phyloP scores from a whole-genome alignment of 30 jellyfish, hydroid and myxozoan genomes.

The Hydractinia symbiolongicarpus region DNA sequence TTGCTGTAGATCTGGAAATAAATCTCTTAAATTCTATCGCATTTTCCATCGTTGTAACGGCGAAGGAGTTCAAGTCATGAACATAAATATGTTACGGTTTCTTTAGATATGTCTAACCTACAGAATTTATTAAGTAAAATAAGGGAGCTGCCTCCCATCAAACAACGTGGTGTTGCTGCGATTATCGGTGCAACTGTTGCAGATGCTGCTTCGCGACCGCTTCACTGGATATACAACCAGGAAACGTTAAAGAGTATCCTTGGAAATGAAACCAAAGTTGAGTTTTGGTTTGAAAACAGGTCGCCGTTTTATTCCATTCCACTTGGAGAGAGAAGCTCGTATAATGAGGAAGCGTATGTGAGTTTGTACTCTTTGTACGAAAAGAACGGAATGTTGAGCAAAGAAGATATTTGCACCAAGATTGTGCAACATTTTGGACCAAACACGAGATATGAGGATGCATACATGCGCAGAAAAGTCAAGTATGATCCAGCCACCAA shows the following conservation, averaged over 20 bases:
- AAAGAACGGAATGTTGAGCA: constrained; percentile 8
- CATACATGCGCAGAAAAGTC: constrained; percentile 7
- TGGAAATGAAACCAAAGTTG: constrained; percentile 24
- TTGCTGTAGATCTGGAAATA: too few species aligned
- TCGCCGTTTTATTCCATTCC: constrained; percentile 26
- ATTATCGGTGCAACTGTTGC: constrained; percentile 40
- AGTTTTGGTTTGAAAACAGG: constrained; percentile 28
- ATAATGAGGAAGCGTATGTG: constrained; percentile 23
- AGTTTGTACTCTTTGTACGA: not conserved
- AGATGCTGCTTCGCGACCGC: constrained; percentile 41
- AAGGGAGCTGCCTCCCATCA: constrained; percentile 17
- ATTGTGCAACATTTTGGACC: constrained; percentile 18
- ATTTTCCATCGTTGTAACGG: too few species aligned
- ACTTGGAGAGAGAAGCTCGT: constrained; percentile 24
- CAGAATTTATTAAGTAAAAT: not conserved
- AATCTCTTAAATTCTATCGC: too few species aligned
- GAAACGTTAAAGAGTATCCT: constrained; percentile 12
- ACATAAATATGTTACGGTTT: too few species aligned
- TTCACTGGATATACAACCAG: constrained; percentile 37
- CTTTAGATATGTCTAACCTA: not conserved
- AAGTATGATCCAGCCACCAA: not conserved
- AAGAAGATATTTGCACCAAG: constrained; percentile 10
- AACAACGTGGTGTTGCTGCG: constrained; percentile 32
- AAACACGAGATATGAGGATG: constrained; percentile 20
- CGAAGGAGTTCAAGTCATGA: too few species aligned